A percentile compares a stretch with the other conserved stretches of the same genome.
These are phyloP conservation scores for Dioctria linearis DNA, from an alignment of 2,888 invertebrate species.

Conservation along the genomic window DNA sequence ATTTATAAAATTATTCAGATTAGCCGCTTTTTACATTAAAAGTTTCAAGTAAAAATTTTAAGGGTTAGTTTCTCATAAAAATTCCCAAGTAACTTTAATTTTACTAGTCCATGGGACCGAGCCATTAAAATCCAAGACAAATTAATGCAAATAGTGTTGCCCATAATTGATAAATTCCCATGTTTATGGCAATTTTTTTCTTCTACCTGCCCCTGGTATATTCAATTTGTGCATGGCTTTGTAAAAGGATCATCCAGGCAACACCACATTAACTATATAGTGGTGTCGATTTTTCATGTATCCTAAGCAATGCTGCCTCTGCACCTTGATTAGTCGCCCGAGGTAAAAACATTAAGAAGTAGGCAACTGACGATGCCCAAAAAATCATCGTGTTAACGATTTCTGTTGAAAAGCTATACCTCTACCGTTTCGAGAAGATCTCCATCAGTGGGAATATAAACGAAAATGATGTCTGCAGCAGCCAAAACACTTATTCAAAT, in stretches of 20 bases:
- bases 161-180: background rate
- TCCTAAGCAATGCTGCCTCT: background rate
- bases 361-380: constrained; percentile 16
- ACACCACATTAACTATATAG: constrained; percentile 2
- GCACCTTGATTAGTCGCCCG: constrained; percentile 19
- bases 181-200: no score
- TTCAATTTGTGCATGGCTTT: no score
- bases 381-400: constrained; percentile 1
- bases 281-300: constrained; percentile 21
- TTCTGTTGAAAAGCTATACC: constrained; percentile 21
- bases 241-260: background rate
- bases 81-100: no score
- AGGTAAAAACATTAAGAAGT: constrained; percentile 25
- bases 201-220: no score
- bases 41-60: no score
- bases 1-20: no score
- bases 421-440: background rate
- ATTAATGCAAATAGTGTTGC: background rate
- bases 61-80: no score
- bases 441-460: background rate
- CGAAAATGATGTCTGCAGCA: constrained; percentile 9
- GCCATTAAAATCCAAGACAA: no score
- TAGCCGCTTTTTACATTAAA: no score
- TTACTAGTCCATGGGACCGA: no score
- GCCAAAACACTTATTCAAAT: constrained; percentile 33